A percentile compares a stretch with the other conserved stretches of the same genome.
phyloP scores from a whole-genome alignment of 2,888 invertebrate genomes.

The Hypomecis punctinalis region DNA sequence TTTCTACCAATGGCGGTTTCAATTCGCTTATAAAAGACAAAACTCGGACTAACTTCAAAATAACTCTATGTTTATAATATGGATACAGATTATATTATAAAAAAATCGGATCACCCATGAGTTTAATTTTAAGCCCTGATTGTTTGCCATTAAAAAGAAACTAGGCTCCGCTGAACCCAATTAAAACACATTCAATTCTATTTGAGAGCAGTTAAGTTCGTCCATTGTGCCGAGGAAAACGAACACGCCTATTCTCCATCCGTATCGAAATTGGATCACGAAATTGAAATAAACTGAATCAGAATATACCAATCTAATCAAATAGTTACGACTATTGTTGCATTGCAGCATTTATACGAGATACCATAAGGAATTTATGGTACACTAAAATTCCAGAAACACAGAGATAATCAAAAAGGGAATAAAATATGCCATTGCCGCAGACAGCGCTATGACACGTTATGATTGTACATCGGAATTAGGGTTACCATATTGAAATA shows the following conservation, averaged over 20 bases:
- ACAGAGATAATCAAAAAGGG: conserved; percentile 32
- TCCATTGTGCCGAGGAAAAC: conserved; percentile 30
- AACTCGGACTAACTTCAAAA: no score
- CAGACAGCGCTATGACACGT: conserved; percentile 31
- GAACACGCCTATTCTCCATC: conserved; percentile 35
- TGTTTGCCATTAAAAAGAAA: not conserved
- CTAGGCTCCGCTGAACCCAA: not conserved
- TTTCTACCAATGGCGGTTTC: no score
- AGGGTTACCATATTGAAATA: no score
- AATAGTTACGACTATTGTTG: conserved; percentile 39
- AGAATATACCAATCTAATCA: conserved; percentile 39
- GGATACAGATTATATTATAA: no score
- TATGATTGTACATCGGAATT: conserved; percentile 38
- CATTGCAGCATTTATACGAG: conserved; percentile 33
- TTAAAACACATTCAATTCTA: conserved; percentile 8
- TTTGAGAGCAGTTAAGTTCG: conserved; percentile 12
- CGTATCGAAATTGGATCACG: conserved; percentile 37
- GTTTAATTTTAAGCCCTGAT: not conserved
- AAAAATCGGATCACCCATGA: not conserved
- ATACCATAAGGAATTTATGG: conserved; percentile 33
- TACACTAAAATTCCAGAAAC: conserved; percentile 31
- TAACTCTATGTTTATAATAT: no score
- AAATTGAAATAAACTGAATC: conserved; percentile 42
- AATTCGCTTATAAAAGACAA: no score
- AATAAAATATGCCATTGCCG: conserved; percentile 28